These are phyloP conservation scores for Diplodus puntazzo DNA, from an alignment of 2,797 vertebrate species.

Conservation along the genomic window DNA sequence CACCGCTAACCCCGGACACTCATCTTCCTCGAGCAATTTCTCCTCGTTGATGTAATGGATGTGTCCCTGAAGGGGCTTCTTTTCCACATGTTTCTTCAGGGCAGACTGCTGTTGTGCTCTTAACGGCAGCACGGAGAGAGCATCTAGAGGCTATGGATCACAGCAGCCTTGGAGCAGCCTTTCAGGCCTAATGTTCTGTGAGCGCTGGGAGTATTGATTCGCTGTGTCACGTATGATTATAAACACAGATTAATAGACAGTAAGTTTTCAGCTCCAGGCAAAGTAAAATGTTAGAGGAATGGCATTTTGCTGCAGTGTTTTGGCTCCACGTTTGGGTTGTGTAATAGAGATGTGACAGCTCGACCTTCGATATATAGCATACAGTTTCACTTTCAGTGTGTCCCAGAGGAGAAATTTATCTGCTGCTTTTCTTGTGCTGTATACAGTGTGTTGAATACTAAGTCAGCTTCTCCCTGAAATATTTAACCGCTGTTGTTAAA, in stretches of 20 bases:
- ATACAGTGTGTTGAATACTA: constrained; percentile 47
- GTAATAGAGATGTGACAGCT: constrained; percentile 65
- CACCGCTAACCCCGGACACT: constrained; percentile 59
- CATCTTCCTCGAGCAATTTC: constrained; percentile 50
- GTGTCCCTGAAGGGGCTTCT: constrained; percentile 67
- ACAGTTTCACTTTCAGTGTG: constrained; percentile 44
- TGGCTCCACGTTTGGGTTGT: constrained; percentile 45
- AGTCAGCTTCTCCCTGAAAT: constrained; percentile 26
- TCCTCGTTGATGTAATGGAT: constrained; percentile 66
- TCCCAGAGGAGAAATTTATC: constrained; percentile 46
- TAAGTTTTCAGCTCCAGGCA: constrained; percentile 61
- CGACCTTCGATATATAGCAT: constrained; percentile 50
- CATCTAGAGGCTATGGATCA: constrained; percentile 72
- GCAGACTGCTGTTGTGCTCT: constrained; percentile 56
- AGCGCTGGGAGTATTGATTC: constrained; percentile 77
- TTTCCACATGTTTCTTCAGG: constrained; percentile 58
- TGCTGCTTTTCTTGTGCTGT: constrained; percentile 33
- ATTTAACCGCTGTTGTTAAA: constrained; percentile 38
- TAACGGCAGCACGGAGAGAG: constrained; percentile 47
- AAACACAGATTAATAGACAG: constrained; percentile 81
- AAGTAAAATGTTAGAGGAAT: constrained; percentile 51
- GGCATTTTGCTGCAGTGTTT: constrained; percentile 54
- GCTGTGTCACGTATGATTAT: constrained; percentile 72
- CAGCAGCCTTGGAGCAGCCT: constrained; percentile 70
- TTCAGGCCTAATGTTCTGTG: constrained; percentile 72